A percentile compares a stretch with the other conserved stretches of the same genome.
Conservation (phyloP, 2,113 vertebrate genomes). For the Chaetorhynchus papuensis region DNA sequence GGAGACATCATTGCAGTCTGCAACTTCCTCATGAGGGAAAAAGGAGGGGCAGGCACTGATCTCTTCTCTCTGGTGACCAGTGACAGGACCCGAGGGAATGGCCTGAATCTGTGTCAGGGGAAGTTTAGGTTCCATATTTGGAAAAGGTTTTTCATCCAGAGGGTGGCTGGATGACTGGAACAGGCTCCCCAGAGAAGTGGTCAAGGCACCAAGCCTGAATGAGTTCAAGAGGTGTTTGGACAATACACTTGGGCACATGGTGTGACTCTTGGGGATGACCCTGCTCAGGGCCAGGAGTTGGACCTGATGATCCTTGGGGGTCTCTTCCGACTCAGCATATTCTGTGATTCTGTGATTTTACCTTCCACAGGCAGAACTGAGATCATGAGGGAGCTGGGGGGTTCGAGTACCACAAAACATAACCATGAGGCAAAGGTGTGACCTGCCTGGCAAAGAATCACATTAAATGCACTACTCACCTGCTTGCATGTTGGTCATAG, state of each 20-base stretch:
- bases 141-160: not conserved
- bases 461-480: not conserved
- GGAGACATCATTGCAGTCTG: not conserved
- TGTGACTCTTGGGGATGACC: not conserved
- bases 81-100: not conserved
- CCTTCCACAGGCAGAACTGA: not conserved
- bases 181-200: not conserved
- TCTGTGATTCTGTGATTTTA: not conserved
- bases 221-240: not conserved
- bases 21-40: not conserved
- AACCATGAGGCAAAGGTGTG: not conserved
- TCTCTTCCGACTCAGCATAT: not conserved
- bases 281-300: not conserved
- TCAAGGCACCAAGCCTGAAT: not conserved
- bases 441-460: not conserved
- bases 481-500: not conserved
- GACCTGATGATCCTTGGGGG: not conserved
- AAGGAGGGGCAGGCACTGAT: not conserved
- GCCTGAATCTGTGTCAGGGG: not conserved
- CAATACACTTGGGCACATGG: not conserved
- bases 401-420: not conserved
- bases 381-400: rapidly evolving
- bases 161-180: not conserved
- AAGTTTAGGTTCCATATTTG: not conserved
- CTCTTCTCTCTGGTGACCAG: not conserved